Percentiles rank a stretch among this genome's conserved stretches.
phyloP scores from a whole-genome alignment of 2,797 vertebrate species.

The Brachyrhaphis roseni region DNA sequence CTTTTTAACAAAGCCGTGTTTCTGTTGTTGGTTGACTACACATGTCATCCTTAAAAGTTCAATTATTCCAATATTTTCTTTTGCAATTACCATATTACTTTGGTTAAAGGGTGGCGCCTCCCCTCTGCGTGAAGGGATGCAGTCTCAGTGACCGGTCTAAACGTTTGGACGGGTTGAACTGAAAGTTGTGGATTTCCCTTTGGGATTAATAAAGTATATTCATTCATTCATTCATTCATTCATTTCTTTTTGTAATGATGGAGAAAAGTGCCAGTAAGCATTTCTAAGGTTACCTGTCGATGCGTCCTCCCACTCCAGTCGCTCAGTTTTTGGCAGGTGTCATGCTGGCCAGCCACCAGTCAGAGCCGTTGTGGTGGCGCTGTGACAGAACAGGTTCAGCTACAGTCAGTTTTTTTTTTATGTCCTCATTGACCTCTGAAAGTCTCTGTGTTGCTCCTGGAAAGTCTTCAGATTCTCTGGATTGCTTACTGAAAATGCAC shows the following conservation, averaged over 20 bases:
- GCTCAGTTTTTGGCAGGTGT: conserved; percentile 15
- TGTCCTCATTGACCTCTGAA: neutral
- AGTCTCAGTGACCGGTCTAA: too few species aligned
- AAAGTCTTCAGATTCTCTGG: neutral
- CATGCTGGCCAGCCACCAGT: conserved; percentile 19
- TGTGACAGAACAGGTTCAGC: conserved; percentile 11
- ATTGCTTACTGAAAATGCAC: neutral
- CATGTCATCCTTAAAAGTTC: neutral
- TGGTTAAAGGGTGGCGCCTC: neutral
- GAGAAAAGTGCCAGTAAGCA: neutral
- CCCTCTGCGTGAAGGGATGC: too few species aligned
- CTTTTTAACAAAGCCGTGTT: neutral
- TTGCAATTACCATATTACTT: neutral
- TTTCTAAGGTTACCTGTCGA: neutral
- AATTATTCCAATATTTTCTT: too few species aligned
- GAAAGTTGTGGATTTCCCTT: too few species aligned
- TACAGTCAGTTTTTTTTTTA: neutral
- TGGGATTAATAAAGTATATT: too few species aligned
- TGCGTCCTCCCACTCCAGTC: conserved; percentile 18
- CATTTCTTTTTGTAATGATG: neutral
- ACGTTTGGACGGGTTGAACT: too few species aligned
- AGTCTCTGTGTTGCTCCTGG: neutral
- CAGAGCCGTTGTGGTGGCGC: neutral
- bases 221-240: too few species aligned
- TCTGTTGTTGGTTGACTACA: neutral